Percentiles rank a stretch among this genome's conserved stretches.
Conservation (phyloP, 2,888 invertebrate species). For the Cabera pusaria region DNA sequence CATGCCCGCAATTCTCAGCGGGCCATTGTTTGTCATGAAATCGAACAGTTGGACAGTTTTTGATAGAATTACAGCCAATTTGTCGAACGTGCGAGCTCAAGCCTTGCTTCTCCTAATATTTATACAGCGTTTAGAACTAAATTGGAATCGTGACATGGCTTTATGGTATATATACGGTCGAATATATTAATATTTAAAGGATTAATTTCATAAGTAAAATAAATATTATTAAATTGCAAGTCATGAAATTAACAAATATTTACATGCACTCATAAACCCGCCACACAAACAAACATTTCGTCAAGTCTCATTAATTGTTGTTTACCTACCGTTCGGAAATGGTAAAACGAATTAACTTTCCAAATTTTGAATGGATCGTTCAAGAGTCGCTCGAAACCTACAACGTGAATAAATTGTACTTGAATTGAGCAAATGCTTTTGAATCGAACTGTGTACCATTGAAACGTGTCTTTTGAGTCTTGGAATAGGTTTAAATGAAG, state of each 20-base stretch:
- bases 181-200: too few species aligned
- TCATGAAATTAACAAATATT: too few species aligned
- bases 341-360: slow-evolving; percentile 6
- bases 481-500: slow-evolving; percentile 1
- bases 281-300: not conserved
- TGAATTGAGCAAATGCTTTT: slow-evolving; percentile 23
- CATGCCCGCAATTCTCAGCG: slow-evolving; percentile 3
- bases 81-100: slow-evolving; percentile 7
- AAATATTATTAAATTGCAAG: too few species aligned
- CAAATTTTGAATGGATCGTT: slow-evolving; percentile 5
- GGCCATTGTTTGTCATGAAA: slow-evolving; percentile 13
- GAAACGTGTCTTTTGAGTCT: not conserved
- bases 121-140: too few species aligned
- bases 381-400: slow-evolving; percentile 2
- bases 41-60: slow-evolving; percentile 27
- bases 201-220: too few species aligned
- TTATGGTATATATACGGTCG: too few species aligned
- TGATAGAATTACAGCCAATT: slow-evolving; percentile 37
- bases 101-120: too few species aligned
- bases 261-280: too few species aligned
- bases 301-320: not conserved
- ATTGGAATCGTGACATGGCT: too few species aligned
- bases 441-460: slow-evolving; percentile 8
- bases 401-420: slow-evolving; percentile 20
- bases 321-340: slow-evolving; percentile 1